Evolutionary conservation across 2,113 vertebrate genomes (phyloP), one percentile per base, ranked within the genome.

Genomic region (Hyaena hyaena): DNA sequence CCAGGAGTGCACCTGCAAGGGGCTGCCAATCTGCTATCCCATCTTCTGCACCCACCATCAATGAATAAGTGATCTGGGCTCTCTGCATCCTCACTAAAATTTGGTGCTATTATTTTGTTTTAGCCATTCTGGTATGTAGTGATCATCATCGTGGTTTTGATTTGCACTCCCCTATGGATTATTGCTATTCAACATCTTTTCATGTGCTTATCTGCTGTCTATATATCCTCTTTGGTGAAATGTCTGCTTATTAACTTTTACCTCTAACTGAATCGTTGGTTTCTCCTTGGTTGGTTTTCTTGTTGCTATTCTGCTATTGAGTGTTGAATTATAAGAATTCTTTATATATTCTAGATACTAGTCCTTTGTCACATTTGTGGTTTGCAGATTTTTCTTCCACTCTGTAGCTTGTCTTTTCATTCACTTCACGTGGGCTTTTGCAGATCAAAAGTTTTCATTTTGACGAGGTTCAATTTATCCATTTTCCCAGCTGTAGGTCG

Each of bases 381-480:
- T 74, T 79, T 53, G 24, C n/a, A 77, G 92, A 53, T 58, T 85
- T 33, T 39, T 21, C 15, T 86, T 12, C 53, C 23, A 21, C 19
- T 83, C 28, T 35, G 15, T 61, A 48, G 31, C 16, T 28, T 88
- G 0, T 55, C 79, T 88, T 97, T 71, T 96, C n/a, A 87, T 66
- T 43, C 12, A 58, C 55, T 53, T 94, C 73, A 17, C 10, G 19
- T 74, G 55, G 66, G 66, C 55, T 95, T 96, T 61, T 53, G n/a
- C 16, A 50, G 28, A 86, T 33, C 28, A 66, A 92, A 84, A 53
- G 33, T 74, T 73, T 87, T 91, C 2, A 95, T 89, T 92, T 73
- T 95, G 77, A 45, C 61, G 45, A 81, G 61, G 31, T 79, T 84
- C 68, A 80, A 84, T 63, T 50, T 80, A 96, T 90, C 80, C 77